phyloP scores from a whole-genome alignment of 2,888 invertebrate species.

The Imbricaverruca yamaguchii region DNA sequence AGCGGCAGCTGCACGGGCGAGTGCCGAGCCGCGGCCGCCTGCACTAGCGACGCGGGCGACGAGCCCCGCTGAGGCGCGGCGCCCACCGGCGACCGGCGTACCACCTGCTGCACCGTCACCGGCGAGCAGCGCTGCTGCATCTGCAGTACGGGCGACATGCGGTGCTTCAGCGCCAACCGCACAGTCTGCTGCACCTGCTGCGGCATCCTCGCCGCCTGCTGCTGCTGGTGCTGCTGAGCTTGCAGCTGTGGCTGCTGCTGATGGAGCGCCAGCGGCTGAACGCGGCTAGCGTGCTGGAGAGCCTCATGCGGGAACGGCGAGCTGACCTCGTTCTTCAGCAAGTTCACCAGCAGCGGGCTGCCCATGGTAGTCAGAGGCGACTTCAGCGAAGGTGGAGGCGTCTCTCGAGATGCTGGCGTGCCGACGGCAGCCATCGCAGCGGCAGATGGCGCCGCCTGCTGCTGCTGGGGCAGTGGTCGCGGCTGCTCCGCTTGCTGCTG shows the following conservation, averaged over 20 bases:
- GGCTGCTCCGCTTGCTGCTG: constrained; percentile 4
- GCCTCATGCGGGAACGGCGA: constrained; percentile 23
- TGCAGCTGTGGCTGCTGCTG: constrained; percentile 34
- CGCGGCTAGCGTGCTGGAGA: constrained; percentile 25
- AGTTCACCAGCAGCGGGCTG: constrained; percentile 82
- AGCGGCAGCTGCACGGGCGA: constrained; percentile 40
- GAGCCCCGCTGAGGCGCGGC: constrained; percentile 7
- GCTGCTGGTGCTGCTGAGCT: constrained; percentile 35
- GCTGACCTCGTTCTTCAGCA: constrained; percentile 69
- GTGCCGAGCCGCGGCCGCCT: constrained; percentile 4
- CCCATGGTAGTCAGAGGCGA: constrained; percentile 58
- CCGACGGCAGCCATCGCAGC: constrained; percentile 30
- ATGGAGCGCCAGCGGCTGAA: constrained; percentile 38
- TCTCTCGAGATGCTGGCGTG: constrained; percentile 35
- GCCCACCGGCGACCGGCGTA: background rate
- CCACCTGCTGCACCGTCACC: background rate
- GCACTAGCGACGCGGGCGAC: background rate
- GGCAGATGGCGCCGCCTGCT: constrained; percentile 19
- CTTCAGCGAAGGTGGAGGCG: constrained; percentile 38
- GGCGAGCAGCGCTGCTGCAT: background rate
- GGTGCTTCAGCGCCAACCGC: constrained; percentile 22
- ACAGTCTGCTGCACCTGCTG: constrained; percentile 25
- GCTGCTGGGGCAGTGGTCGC: constrained; percentile 23
- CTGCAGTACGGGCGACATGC: constrained; percentile 21
- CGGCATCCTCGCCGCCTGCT: constrained; percentile 27